Percentiles rank a stretch among this genome's conserved stretches.
These are phyloP conservation scores for Apocheima hispidaria DNA, from an alignment of 2,888 invertebrate genomes.

Conservation along the genomic window DNA sequence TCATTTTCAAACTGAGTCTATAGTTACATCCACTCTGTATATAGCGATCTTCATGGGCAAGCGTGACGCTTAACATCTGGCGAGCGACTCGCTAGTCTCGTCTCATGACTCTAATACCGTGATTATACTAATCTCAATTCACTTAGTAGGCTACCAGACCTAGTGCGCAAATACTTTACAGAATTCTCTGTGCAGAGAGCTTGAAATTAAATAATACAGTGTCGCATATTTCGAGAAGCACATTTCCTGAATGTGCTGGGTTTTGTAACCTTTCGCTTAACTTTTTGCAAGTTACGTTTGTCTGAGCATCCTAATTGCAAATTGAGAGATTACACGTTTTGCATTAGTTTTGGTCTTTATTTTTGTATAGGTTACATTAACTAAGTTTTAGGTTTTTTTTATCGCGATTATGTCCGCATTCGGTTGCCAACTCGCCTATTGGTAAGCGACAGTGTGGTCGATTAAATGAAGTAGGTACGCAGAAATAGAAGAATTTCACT, in stretches of 20 bases:
- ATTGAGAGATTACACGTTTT: conserved; percentile 65
- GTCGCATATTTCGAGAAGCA: conserved; percentile 72
- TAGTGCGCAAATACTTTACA: neutral
- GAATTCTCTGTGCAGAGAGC: conserved; percentile 15
- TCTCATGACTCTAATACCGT: too few species aligned
- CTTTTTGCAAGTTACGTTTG: conserved; percentile 82
- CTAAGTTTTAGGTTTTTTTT: neutral
- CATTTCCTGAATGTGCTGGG: conserved; percentile 58
- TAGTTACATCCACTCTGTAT: too few species aligned
- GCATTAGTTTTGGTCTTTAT: neutral
- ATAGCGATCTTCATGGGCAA: too few species aligned
- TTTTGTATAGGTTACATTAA: neutral
- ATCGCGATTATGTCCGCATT: too few species aligned
- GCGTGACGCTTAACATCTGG: too few species aligned
- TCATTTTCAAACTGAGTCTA: too few species aligned
- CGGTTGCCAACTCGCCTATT: too few species aligned
- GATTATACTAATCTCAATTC: neutral
- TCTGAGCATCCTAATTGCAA: conserved; percentile 84
- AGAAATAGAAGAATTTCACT: too few species aligned
- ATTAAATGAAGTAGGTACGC: too few species aligned
- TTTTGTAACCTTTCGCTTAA: conserved; percentile 73
- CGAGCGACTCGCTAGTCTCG: too few species aligned
- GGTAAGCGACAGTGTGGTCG: too few species aligned
- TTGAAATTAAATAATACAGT: conserved; percentile 43
- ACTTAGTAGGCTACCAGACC: conserved; percentile 2